Percentiles rank a stretch among this genome's conserved stretches.
These are phyloP conservation scores for Poeciliopsis occidentalis DNA, from an alignment of 2,113 vertebrate species.

Conservation along the genomic window DNA sequence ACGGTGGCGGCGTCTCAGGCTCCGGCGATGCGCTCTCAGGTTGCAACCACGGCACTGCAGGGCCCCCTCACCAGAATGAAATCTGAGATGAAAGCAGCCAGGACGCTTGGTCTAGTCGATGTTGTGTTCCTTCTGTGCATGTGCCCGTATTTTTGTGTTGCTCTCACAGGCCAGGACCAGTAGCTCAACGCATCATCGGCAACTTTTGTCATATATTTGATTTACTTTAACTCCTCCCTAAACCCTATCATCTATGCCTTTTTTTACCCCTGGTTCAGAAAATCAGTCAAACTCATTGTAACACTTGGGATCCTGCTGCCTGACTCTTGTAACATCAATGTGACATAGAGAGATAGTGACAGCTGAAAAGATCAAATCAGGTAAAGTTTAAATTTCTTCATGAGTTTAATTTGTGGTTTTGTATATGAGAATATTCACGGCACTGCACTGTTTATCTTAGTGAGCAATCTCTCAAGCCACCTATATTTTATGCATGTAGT, in stretches of 20 bases:
- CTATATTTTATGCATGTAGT: too few relatives aligned
- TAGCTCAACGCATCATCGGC: not conserved
- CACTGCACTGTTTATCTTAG: too few relatives aligned
- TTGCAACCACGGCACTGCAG: not conserved
- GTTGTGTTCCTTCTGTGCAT: not conserved
- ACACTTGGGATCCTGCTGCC: not conserved
- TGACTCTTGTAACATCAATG: not conserved
- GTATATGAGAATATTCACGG: too few relatives aligned
- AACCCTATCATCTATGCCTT: not conserved
- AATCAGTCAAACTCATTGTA: too few relatives aligned
- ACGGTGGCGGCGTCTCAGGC: constrained; percentile 19
- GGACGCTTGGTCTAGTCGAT: too few relatives aligned
- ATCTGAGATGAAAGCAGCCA: too few relatives aligned
- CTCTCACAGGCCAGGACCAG: not conserved
- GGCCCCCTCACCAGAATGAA: not conserved
- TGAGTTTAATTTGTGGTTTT: too few relatives aligned
- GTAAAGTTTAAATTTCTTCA: too few relatives aligned
- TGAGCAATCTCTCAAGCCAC: too few relatives aligned
- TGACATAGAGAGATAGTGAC: too few relatives aligned
- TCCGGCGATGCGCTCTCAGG: constrained; percentile 9
- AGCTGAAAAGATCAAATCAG: too few relatives aligned
- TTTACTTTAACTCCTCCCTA: constrained; percentile 1
- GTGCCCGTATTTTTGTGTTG: not conserved
- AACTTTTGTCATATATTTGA: not conserved
- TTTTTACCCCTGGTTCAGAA: too few relatives aligned